Conservation (phyloP, 2,113 vertebrate species). For the Reinhardtius hippoglossoides region DNA sequence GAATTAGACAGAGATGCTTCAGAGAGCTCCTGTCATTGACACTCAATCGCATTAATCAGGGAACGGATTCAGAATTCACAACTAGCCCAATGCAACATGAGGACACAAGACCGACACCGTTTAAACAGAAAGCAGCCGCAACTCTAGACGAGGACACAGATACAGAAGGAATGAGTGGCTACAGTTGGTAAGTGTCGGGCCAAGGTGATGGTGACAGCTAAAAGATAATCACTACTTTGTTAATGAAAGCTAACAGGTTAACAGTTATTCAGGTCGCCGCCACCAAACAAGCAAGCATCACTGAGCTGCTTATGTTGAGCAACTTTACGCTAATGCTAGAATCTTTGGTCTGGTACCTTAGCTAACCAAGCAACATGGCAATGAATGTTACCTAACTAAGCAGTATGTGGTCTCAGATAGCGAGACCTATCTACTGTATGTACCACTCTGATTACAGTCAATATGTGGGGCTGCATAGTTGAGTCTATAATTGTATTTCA, state of each 20-base stretch:
- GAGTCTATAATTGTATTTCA: too few species aligned
- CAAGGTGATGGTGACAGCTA: neutral
- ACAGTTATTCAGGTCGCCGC: neutral
- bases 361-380: too few species aligned
- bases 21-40: slow-evolving; percentile 62
- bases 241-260: neutral
- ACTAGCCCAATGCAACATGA: slow-evolving; percentile 28
- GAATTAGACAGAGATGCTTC: slow-evolving; percentile 62
- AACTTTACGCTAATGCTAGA: neutral
- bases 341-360: neutral
- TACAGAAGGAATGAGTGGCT: neutral
- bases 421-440: too few species aligned
- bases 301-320: neutral
- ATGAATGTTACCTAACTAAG: too few species aligned
- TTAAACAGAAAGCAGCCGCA: slow-evolving; percentile 17
- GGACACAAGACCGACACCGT: slow-evolving; percentile 6
- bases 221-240: neutral
- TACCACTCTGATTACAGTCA: too few species aligned
- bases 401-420: too few species aligned
- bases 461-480: too few species aligned
- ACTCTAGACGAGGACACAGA: neutral
- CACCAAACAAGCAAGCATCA: neutral
- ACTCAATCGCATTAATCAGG: slow-evolving; percentile 55
- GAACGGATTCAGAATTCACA: slow-evolving; percentile 52
- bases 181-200: neutral